Conservation (phyloP, 2,113 vertebrate genomes). For the Turdus rufiventris region DNA sequence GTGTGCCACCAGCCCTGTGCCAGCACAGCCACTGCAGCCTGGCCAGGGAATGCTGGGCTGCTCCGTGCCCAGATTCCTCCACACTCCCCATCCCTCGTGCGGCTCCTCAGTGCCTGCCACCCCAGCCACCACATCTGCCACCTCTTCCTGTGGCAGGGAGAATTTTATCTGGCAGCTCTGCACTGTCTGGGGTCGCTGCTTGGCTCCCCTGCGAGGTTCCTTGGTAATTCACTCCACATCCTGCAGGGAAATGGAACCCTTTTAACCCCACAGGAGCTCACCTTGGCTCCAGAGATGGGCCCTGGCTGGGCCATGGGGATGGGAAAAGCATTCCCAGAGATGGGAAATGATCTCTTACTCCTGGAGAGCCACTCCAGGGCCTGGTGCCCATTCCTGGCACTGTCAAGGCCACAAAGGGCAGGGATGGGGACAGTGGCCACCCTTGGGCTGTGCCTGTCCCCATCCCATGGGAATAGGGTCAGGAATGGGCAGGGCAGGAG, state of each 20-base stretch:
- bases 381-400: not conserved
- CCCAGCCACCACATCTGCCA: not conserved
- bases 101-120: not conserved
- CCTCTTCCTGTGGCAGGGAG: not conserved
- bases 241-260: not conserved
- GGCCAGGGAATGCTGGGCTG: not conserved
- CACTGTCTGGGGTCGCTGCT: not conserved
- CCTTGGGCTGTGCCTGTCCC: not conserved
- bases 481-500: not conserved
- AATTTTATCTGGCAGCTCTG: not conserved
- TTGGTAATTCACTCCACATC: not conserved
- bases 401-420: not conserved
- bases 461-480: not conserved
- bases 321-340: not conserved
- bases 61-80: not conserved
- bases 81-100: not conserved
- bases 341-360: not conserved
- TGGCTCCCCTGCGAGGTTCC: not conserved
- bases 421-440: not conserved
- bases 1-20: not conserved
- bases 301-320: not conserved
- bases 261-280: not conserved
- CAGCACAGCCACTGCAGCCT: not conserved
- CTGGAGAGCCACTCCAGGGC: not conserved
- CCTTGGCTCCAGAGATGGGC: not conserved